Evolutionary conservation across 2,113 vertebrate genomes (phyloP).

Genomic region (Tympanuchus pallidicinctus): DNA sequence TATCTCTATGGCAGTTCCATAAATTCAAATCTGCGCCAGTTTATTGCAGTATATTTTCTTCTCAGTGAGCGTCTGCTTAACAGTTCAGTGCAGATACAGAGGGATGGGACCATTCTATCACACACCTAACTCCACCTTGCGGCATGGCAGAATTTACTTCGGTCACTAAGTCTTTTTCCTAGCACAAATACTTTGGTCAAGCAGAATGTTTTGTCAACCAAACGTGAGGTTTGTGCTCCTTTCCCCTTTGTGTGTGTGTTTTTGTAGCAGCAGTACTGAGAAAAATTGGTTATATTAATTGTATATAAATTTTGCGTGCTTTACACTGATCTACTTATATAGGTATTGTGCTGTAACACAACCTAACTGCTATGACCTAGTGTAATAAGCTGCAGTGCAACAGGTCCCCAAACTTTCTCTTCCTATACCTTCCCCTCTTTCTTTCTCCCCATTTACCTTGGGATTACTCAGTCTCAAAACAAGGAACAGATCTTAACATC

Average conservation of each 20-base stretch:
- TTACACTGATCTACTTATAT: constrained; percentile 1
- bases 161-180: not conserved
- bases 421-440: not conserved
- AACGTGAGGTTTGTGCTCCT: not conserved
- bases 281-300: constrained; percentile 10
- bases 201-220: not conserved
- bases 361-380: not conserved
- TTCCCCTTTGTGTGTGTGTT: not conserved
- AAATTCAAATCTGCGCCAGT: constrained; percentile 35
- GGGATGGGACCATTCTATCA: constrained; percentile 26
- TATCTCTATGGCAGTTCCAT: constrained; percentile 32
- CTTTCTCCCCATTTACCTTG: not conserved
- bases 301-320: not conserved
- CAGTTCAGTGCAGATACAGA: constrained; percentile 49
- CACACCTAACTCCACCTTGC: not conserved
- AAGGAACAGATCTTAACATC: constrained; percentile 17
- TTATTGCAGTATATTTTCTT: constrained; percentile 55
- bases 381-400: constrained; percentile 8
- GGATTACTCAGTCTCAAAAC: constrained; percentile 15
- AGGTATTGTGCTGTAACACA: not conserved
- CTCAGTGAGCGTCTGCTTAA: constrained; percentile 49
- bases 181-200: constrained; percentile 5
- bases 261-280: not conserved
- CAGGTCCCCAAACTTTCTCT: not conserved
- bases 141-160: constrained; percentile 30